Evolutionary conservation across 92 coral and sea anemone genomes (phyloP), one percentile per base, ranked within the genome.

Genomic region (Epizoanthus ramosus): DNA sequence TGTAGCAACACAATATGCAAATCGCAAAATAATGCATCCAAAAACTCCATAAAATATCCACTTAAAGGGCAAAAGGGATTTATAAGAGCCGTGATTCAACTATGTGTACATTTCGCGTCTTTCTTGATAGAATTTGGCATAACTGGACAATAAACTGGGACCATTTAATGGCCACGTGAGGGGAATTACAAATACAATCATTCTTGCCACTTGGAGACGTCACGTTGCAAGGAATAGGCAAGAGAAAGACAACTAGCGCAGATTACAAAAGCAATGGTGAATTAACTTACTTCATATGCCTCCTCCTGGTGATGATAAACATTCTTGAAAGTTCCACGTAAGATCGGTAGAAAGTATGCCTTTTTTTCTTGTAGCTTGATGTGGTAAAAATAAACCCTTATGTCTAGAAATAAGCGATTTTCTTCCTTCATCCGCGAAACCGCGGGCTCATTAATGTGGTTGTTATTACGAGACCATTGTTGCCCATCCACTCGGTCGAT

Each of bases 361-460:
- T 43, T n/a, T 61, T 61, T 37, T 39, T 59, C 39, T 41, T 15
- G 43, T 65, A 19, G 71, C 33, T 61, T 43, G 66, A 19, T 37
- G 5, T 13, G 70, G 45, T 35, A 63, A 58, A 18, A 56, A 21
- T n/a, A 19, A 13, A 22, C 39, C 61, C 39, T 61, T 63, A 17
- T 77, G 31, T 18, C 25, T 12, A 61, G 45, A 63, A 77, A 39
- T 1, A 41, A 77, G 82, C 69, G 57, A 61, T 63, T 77, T 75
- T 57, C 45, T 61, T 14, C 15, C 71, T 57, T 77, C 82, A 77
- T 77, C 53, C 45, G 82, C 82, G 57, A 77, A 77, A 60, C 82
- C 71, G 68, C 82, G 68, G 82, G 82, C 82, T 77, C 68, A 63
- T 24, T 39, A 5, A n/a, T 8, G 50, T 43, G 39, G 24, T 63